Evolutionary conservation across 2,113 vertebrate species (phyloP), one percentile per base, ranked within the genome.

Genomic region (Monarcha castaneiventris): DNA sequence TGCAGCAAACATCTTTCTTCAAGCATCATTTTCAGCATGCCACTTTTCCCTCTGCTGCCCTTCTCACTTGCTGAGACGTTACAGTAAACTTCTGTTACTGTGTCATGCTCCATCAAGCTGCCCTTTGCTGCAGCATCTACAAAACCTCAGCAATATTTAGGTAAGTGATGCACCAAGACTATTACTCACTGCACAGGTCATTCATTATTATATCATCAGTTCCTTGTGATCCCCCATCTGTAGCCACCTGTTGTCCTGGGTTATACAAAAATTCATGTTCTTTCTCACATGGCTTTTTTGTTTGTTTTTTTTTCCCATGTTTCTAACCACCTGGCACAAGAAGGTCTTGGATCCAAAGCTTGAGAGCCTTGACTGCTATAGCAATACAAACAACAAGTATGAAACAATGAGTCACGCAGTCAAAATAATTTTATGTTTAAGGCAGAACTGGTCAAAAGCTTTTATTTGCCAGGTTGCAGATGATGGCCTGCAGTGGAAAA

Each of bases 371-470:
- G 41, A 95, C 76, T 93, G 87, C 94, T 94, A 92, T 89, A 95
- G 95, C 91, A 95, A 94, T 94, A 89, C 73, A 94, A 92, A 95
- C 73, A 96, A 95, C 88, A 94, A 84, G 52, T 62, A 78, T 1
- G 5, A 86, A 93, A 55, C 86, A 92, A 46, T 90, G 76, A 96
- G 55, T 90, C 83, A 94, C 3, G 11, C 0, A 7, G 72, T 33
- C 75, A 86, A 85, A 93, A 86, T 2, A 7, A n/a, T 54, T 72
- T 33, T 26, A 48, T 16, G 18, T 88, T 91, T 63, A 81, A 84
- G 48, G 89, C 27, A 78, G 80, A 84, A 75, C 51, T 39, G 23
- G 64, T 71, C 55, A 93, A 81, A 87, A 88, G 5, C 19, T 72
- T 79, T 44, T 61, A 46, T 75, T 52, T 90, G 51, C 51, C n/a